phyloP scores from a whole-genome alignment of 2,113 vertebrate genomes.

The Xiphophorus hellerii region DNA sequence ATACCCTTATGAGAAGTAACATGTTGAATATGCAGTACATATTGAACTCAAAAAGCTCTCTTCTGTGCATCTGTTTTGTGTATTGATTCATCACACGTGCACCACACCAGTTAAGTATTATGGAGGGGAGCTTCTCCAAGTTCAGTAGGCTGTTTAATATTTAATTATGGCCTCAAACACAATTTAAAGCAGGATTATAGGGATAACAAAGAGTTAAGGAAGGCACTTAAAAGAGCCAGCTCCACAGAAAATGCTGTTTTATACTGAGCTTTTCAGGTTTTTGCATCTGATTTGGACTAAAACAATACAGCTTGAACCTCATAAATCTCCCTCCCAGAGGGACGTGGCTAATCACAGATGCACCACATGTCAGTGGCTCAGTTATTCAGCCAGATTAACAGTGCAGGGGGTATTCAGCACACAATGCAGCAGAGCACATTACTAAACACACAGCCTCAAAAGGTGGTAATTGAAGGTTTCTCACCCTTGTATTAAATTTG shows the following conservation, averaged over 20 bases:
- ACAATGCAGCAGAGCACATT: constrained; percentile 38
- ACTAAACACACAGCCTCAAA: constrained; percentile 29
- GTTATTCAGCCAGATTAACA: constrained; percentile 57
- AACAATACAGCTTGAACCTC: constrained; percentile 52
- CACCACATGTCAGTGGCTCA: constrained; percentile 43
- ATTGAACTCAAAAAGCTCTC: constrained; percentile 4
- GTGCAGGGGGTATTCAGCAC: constrained; percentile 33
- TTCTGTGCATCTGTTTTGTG: constrained; percentile 10
- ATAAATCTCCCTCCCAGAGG: constrained; percentile 53
- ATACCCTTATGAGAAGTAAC: constrained; percentile 54
- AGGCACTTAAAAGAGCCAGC: constrained; percentile 12
- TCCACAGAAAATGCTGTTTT: constrained; percentile 14
- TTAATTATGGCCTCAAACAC: constrained; percentile 34
- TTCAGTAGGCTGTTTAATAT: constrained; percentile 26
- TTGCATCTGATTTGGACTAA: constrained; percentile 33
- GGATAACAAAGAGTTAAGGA: not conserved
- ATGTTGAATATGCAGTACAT: constrained; percentile 18
- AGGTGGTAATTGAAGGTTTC: constrained; percentile 30
- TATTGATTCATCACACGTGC: constrained; percentile 16
- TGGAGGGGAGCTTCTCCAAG: constrained; percentile 13
- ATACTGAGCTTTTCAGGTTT: constrained; percentile 21
- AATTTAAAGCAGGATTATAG: constrained; percentile 32
- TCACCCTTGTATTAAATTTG: constrained; percentile 40
- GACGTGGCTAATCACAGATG: constrained; percentile 52
- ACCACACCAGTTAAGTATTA: not conserved